Base-by-base conservation (phyloP, 2,888 invertebrate species). In the Lissonota sp. region DNA sequence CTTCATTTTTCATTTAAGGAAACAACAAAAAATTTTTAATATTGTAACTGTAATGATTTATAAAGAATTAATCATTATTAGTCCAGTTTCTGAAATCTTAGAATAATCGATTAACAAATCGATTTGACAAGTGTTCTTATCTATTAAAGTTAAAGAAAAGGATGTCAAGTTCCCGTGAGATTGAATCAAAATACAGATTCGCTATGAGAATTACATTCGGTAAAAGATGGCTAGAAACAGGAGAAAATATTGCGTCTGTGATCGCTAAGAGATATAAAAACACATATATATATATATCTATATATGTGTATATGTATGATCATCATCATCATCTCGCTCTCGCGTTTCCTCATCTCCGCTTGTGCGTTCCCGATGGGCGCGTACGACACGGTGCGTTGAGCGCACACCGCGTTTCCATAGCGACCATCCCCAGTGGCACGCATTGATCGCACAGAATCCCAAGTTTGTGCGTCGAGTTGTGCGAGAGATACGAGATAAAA, bases 401-500 rank as follows among this genome's bases (percentile, higher is more conserved):
- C 89, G 88, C 89, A 90, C 89, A 86, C 88, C 79, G 74, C 83
- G 92, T 92, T 89, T 86, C 91, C 91, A 92, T 92, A 89, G 87
- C 90, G 87, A 92, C 92, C 87, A 83, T 88, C 87, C 26, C 86
- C 90, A 90, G 90, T 89, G 90, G 81, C 87, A 92, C 92, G 92
- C 92, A 92, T 92, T 90, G 92, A 92, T 92, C 92, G 92, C 91
- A 75, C 74, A 92, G 92, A 91, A 91, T 92, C 91, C 90, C 89
- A 88, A 88, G 26, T 26, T 26, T 91, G 90, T 88, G 88, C 88
- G 89, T 86, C 87, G 88, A 87, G 87, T 87, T 86, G n/a, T n/a
- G n/a, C 86, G 84, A 87, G 84, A 83, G 84, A 79, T 78, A 26
- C 78, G 85, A 87, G 84, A 74, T n/a, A 37, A 62, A 73, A 37